Base-by-base conservation (phyloP, 2,888 invertebrate genomes). In the Cerceris rybyensis region DNA sequence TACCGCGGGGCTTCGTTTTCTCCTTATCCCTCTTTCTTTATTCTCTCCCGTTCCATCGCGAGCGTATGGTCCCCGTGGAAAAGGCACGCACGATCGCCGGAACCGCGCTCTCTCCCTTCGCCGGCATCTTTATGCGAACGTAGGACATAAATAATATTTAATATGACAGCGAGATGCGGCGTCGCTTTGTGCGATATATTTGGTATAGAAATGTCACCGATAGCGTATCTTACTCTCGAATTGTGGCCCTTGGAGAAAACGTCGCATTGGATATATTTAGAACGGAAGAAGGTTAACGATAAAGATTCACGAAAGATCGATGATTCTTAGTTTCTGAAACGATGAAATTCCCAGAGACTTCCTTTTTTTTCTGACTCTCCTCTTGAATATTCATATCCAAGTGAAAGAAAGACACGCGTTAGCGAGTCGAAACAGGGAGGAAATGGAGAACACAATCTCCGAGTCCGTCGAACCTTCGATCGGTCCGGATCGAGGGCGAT, bases 191-290 rank as follows among this genome's bases (percentile, higher is more conserved):
- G 84, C 88, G 89, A 90, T 91, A 89, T 91, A 92, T 92, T 91
- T 91, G 91, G 91, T 91, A 92, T 91, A 91, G 92, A 92, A 91
- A 92, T 86, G 91, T 92, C 91, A 91, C 87, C 88, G 90, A 91
- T 91, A 85, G 87, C 90, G 87, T 89, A 91, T 91, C 91, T 91
- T 88, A 78, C 78, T 86, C 76, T 67, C 75, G 78, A 78, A 78
- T 75, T 43, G 43, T 41, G 65, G 68, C 68, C 71, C 63, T 28
- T 28, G 28, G 28, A 28, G 28, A 28, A 28, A 28, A 28, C 28
- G 28, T 28, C 28, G 28, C 28, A 28, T 28, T 4, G 28, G 28
- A 28, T 28, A 28, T 28, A 28, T 28, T 28, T 28, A n/a, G 28
- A 28, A 28, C 28, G 28, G 28, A 28, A 28, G 28, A 28, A 28